Conservation (phyloP, 1,140 invertebrate species). For the Drosophila ercepeae region DNA sequence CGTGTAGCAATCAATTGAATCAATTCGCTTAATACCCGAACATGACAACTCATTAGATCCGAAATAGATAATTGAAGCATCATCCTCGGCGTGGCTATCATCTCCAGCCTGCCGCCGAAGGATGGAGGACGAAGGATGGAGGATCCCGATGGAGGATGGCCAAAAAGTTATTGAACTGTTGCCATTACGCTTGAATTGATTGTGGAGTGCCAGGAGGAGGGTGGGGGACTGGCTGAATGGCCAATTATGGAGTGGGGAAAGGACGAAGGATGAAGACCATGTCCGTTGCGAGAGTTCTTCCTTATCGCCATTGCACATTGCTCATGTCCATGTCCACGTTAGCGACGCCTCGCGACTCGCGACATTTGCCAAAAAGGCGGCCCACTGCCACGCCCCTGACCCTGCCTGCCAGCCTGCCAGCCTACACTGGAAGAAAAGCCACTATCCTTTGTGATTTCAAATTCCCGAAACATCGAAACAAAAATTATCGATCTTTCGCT, state of each 20-base stretch:
- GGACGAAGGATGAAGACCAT: constrained; percentile 8
- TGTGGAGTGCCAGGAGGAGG: constrained; percentile 39
- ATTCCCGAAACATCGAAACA: too few relatives aligned
- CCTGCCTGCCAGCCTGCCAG: background rate
- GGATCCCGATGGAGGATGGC: constrained; percentile 37
- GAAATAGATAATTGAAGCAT: constrained; percentile 49
- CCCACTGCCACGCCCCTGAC: background rate
- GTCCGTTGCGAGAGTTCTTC: constrained; percentile 44
- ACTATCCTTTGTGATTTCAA: too few relatives aligned
- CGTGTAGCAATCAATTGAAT: constrained; percentile 28
- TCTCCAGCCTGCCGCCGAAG: constrained; percentile 9
- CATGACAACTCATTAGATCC: constrained; percentile 51
- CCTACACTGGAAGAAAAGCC: too few relatives aligned
- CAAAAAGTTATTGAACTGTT: constrained; percentile 80
- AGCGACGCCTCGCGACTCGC: constrained; percentile 48
- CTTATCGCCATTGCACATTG: constrained; percentile 73
- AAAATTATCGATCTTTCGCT: too few relatives aligned
- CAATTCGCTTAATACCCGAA: constrained; percentile 38
- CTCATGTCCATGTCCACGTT: constrained; percentile 68
- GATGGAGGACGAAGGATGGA: too few relatives aligned
- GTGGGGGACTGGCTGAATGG: constrained; percentile 31
- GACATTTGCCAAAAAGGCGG: constrained; percentile 49
- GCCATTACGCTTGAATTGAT: constrained; percentile 77
- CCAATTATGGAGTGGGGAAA: constrained; percentile 49
- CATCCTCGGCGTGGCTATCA: constrained; percentile 24